Percentiles rank a stretch among this genome's conserved stretches.
Evolutionary conservation across 2,888 invertebrate species (phyloP).

Genomic region (Embidobia sp.): DNA sequence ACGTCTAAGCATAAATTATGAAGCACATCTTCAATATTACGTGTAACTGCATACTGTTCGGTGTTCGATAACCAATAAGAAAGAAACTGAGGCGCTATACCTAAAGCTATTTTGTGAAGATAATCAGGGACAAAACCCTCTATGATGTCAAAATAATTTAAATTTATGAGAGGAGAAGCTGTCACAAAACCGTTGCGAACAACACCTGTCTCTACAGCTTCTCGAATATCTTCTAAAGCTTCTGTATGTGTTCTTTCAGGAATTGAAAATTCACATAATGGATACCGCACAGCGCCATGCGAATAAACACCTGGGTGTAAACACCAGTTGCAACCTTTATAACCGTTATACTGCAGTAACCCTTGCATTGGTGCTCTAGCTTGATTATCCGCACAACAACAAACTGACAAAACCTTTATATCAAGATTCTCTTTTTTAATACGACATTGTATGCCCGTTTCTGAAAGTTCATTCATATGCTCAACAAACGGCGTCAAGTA

Average conservation of each 20-base stretch:
- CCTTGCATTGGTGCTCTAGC: neutral
- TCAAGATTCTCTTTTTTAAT: slow-evolving; percentile 12
- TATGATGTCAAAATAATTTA: neutral
- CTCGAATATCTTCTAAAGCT: neutral
- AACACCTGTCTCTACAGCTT: neutral
- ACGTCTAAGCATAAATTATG: neutral
- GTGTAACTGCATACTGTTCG: neutral
- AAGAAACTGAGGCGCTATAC: slow-evolving; percentile 1
- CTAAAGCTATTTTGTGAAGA: neutral
- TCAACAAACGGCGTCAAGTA: slow-evolving; percentile 36
- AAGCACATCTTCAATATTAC: slow-evolving; percentile 1
- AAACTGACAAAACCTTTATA: slow-evolving; percentile 35
- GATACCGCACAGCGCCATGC: neutral
- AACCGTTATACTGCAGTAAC: neutral
- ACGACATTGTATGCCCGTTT: slow-evolving; percentile 12
- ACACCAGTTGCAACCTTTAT: neutral
- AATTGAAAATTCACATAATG: neutral
- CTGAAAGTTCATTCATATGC: slow-evolving; percentile 24
- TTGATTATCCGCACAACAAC: neutral
- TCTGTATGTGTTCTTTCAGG: neutral
- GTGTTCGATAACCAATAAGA: neutral
- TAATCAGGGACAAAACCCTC: slow-evolving; percentile 2
- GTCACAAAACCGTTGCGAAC: neutral
- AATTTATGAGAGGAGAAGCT: neutral
- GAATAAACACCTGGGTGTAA: neutral